phyloP scores from a whole-genome alignment of 2,113 vertebrate species.

The Eretmochelys imbricata region DNA sequence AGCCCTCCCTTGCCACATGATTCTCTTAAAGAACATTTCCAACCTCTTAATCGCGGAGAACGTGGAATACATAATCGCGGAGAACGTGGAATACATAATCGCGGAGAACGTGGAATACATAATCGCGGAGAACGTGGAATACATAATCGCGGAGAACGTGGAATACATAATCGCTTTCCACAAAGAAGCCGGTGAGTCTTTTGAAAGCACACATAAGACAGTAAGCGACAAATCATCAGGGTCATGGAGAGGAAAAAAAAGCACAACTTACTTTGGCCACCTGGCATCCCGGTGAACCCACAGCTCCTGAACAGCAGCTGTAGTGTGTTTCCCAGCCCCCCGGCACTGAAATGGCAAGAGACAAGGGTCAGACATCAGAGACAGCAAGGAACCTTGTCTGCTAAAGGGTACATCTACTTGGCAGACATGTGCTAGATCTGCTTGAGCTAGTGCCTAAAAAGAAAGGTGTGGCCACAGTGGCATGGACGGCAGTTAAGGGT shows the following conservation, averaged over 20 bases:
- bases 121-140: not conserved
- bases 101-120: too few species aligned
- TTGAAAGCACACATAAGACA: not conserved
- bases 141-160: not conserved
- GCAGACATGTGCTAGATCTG: not conserved
- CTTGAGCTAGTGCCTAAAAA: not conserved
- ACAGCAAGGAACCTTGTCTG: not conserved
- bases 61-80: not conserved
- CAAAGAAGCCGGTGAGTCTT: not conserved
- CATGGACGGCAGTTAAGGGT: not conserved
- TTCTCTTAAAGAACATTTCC: not conserved
- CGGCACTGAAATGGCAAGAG: slow-evolving; percentile 73
- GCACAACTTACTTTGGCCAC: slow-evolving; percentile 85
- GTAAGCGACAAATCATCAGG: not conserved
- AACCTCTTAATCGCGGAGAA: not conserved
- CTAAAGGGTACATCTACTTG: not conserved
- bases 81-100: not conserved
- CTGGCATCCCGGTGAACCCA: slow-evolving; percentile 90
- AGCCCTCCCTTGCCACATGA: not conserved
- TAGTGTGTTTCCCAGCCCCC: slow-evolving; percentile 96
- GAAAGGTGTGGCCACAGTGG: not conserved
- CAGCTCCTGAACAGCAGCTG: slow-evolving; percentile 89
- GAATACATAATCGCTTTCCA: not conserved
- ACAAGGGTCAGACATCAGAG: not conserved
- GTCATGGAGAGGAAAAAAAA: not conserved